Evolutionary conservation across 2,888 invertebrate species (phyloP).

Genomic region (Leucoma salicis): DNA sequence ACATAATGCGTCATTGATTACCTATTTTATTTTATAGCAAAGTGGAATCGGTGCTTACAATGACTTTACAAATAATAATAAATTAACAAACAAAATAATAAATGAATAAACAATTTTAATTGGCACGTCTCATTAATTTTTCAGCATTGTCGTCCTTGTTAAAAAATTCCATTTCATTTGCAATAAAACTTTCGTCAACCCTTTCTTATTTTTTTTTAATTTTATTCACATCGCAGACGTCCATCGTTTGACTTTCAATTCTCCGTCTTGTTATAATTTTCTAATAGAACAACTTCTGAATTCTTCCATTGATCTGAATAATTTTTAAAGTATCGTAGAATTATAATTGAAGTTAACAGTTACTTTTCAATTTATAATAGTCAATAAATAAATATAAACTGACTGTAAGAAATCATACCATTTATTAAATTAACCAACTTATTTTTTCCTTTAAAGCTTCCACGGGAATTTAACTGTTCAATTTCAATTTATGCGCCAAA

Average conservation of each 20-base stretch:
- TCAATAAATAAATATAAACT: constrained; percentile 1
- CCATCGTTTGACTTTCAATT: constrained; percentile 57
- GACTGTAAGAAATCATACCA: too few species aligned
- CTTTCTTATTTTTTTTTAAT: constrained; percentile 51
- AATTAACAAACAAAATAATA: constrained; percentile 36
- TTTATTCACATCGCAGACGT: constrained; percentile 43
- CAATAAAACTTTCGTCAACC: constrained; percentile 62
- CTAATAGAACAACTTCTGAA: constrained; percentile 48
- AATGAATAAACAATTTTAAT: constrained; percentile 54
- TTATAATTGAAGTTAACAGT: too few species aligned
- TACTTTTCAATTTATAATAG: too few species aligned
- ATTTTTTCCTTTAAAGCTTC: too few species aligned
- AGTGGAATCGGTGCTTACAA: constrained; percentile 20
- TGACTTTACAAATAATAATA: too few species aligned
- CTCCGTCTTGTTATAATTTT: constrained; percentile 66
- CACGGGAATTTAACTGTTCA: too few species aligned
- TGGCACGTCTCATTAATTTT: constrained; percentile 58
- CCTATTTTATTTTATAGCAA: constrained; percentile 16
- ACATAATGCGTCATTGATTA: constrained; percentile 14
- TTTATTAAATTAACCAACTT: too few species aligned
- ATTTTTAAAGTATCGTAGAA: neutral
- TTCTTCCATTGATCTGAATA: neutral
- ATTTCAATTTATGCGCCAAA: too few species aligned
- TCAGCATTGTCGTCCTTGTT: constrained; percentile 56
- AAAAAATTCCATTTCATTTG: constrained; percentile 79